Evolutionary conservation across 1,140 invertebrate genomes (phyloP).

Genomic region (Macrostomum lignano): DNA sequence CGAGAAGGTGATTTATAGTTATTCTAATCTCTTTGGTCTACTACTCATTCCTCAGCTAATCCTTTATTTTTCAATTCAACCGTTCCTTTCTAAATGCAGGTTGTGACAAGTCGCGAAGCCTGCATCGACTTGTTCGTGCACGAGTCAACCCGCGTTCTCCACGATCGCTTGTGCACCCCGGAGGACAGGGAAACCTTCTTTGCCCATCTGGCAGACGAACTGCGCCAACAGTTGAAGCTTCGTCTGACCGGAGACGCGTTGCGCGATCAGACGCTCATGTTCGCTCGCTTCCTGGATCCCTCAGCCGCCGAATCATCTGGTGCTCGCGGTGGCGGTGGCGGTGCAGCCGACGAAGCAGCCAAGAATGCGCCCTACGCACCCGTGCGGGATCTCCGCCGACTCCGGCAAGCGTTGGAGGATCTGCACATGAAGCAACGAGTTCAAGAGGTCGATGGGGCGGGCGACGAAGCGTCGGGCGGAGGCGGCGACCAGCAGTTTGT

Average conservation of each 20-base stretch:
- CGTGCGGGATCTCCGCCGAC: neutral
- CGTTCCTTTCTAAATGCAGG: constrained; percentile 41
- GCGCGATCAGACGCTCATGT: constrained; percentile 11
- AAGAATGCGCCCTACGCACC: neutral
- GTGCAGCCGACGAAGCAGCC: neutral
- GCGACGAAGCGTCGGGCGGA: too few relatives aligned
- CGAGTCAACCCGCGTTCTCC: constrained; percentile 37
- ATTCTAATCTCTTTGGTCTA: constrained; percentile 3
- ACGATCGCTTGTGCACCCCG: constrained; percentile 44
- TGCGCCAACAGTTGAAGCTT: constrained; percentile 49
- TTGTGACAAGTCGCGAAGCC: constrained; percentile 34
- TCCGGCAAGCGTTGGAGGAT: neutral
- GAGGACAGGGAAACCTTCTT: constrained; percentile 45
- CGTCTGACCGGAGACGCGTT: too few relatives aligned
- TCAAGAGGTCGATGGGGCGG: neutral
- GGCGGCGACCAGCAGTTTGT: too few relatives aligned
- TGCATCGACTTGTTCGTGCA: constrained; percentile 21
- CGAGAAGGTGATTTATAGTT: constrained; percentile 1
- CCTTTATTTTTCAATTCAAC: constrained; percentile 28
- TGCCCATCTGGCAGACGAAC: constrained; percentile 37
- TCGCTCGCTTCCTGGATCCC: neutral
- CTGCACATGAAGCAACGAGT: neutral
- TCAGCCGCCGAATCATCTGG: neutral
- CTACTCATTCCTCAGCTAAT: neutral
- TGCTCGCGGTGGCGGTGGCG: too few relatives aligned